These are phyloP conservation scores for Tenrec ecaudatus DNA, from an alignment of 2,113 vertebrate genomes.

Conservation along the genomic window DNA sequence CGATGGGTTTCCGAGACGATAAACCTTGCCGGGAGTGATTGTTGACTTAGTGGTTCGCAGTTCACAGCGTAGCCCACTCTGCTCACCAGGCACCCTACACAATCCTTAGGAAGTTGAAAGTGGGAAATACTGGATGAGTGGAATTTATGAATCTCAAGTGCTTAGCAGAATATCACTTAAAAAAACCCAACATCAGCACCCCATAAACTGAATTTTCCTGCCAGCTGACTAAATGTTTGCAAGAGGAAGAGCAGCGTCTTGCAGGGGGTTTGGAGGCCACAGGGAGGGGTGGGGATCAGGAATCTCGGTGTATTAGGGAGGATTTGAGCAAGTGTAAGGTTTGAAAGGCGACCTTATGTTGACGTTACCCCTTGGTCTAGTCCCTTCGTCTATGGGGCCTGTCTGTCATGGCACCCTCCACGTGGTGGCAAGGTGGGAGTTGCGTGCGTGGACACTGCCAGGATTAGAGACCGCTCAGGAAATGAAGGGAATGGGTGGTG, in stretches of 20 bases:
- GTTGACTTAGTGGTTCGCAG: no score
- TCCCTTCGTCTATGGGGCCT: neutral
- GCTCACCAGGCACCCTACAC: no score
- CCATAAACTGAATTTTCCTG: neutral
- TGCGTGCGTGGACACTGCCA: neutral
- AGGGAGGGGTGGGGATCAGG: no score
- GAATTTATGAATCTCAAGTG: conserved; percentile 31
- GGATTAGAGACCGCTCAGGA: neutral
- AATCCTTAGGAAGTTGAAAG: neutral
- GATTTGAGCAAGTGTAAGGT: neutral
- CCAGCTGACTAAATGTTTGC: conserved; percentile 19
- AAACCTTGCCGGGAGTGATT: no score
- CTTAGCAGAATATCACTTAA: neutral
- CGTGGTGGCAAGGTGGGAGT: neutral
- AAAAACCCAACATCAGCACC: no score
- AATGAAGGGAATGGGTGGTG: no score
- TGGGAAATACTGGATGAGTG: neutral
- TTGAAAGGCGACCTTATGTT: neutral
- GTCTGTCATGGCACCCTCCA: accelerated
- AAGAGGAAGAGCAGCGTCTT: neutral
- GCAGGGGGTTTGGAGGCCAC: neutral
- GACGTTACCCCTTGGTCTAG: neutral
- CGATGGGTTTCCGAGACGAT: no score
- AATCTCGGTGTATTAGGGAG: neutral
- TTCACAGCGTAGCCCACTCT: no score